Base-by-base conservation (phyloP, 2,113 vertebrate genomes). In the Microcebus jonahi region DNA sequence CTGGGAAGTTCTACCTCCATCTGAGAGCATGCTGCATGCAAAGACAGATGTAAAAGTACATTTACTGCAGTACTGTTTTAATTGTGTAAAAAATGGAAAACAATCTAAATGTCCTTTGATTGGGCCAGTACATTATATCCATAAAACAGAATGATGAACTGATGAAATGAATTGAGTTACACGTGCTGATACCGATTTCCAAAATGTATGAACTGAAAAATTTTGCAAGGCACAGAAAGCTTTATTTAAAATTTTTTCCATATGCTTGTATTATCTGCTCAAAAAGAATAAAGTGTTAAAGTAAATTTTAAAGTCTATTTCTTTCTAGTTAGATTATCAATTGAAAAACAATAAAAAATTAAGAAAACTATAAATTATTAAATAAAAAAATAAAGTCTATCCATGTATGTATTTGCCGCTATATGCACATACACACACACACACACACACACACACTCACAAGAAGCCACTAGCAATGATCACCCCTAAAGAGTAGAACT, bases 271-370 rank as follows among this genome's bases (percentile, higher is more conserved):
- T 59, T 95, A 75, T 70, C 27, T 89, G 57, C 31, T 81, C 25
- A 88, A 68, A 90, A 61, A 79, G n/a, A 88, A 84, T 77, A 36
- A 89, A 73, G 34, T 67, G 86, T 21, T 86, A 89, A 76, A 90
- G 53, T 93, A 82, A 91, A 61, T 36, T 85, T 90, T 92, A 61
- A 94, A 92, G 25, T 65, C 23, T 70, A 71, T 10, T 8, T 45
- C 45, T 45, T 45, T 45, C 45, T 45, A 45, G 45, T 45, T 45
- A 45, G 45, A 45, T 45, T 45, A 45, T 45, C 8, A 8, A 45
- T 45, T 45, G 42, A 45, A 45, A 45, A 45, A 45, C 8, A 45
- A 45, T 45, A 8, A 45, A 45, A 45, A 45, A 45, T 45, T 45
- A 45, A 45, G 45, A 45, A 45, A 45, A 45, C 8, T 45, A 45